Base-by-base conservation (phyloP, 2,113 vertebrate species). In the Eurystomus gularis region DNA sequence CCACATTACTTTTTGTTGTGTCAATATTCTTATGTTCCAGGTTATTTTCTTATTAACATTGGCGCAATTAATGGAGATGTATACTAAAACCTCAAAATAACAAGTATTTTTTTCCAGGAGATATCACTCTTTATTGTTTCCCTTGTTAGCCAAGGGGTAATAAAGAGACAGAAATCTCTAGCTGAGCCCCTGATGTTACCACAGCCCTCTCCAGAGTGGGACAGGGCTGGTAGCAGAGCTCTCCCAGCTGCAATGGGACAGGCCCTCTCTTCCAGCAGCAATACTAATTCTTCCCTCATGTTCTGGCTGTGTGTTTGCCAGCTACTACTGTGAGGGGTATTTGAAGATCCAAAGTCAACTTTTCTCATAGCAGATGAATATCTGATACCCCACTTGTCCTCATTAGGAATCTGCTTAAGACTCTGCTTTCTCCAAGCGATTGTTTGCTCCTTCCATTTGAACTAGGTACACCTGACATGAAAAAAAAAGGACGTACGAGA, bases 181-280 rank as follows among this genome's bases (percentile, higher is more conserved):
- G 14, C 20, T 61, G 66, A 76, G 71, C 24, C 39, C 48, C 8
- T 20, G 29, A 20, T 78, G 29, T 52, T 42, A 33, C 37, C 33
- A 51, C 25, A 79, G 3, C 10, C n/a, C 35, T 51, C 58, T 77
- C 68, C 44, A 72, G 35, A 54, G 26, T 6, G 31, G 20, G 33
- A 69, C 52, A 39, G 3, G 37, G n/a, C 6, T 0, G 0, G 15
- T 7, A 29, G 35, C 80, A 88, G 48, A 85, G 61, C 17, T 75
- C 44, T 89, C 33, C 35, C 54, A 78, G 17, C 29, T 86, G 44
- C 35, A 70, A 18, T 0, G 4, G 33, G 31, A 28, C 40, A 73
- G 35, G 7, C 29, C 17, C 7, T 72, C 49, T 20, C 25, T 39
- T 37, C 11, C 16, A 84, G 35, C 33, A 84, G 18, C n/a, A 35